Conservation (phyloP, 2,888 invertebrate genomes). For the Macaria notata region DNA sequence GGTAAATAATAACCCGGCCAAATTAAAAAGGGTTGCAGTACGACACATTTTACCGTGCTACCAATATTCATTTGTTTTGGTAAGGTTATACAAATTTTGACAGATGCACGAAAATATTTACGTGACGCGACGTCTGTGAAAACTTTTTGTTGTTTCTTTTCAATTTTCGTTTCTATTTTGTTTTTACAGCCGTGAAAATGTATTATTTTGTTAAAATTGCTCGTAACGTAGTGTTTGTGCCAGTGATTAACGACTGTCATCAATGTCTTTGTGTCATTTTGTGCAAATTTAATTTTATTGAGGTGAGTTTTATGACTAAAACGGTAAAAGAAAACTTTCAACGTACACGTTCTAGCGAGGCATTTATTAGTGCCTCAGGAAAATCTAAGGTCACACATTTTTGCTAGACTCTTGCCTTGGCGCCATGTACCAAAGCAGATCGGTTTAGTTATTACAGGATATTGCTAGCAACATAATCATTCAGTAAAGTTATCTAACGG, state of each 20-base stretch:
- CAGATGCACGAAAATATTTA: conserved; percentile 70
- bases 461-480: conserved; percentile 9
- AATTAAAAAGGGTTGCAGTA: conserved; percentile 38
- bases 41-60: conserved; percentile 15
- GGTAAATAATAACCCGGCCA: conserved; percentile 29
- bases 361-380: too few relatives aligned
- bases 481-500: conserved; percentile 12
- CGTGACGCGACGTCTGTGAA: conserved; percentile 45
- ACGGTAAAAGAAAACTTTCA: too few relatives aligned
- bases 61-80: conserved; percentile 32
- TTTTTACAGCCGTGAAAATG: background rate
- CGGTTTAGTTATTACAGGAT: conserved; percentile 6
- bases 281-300: conserved; percentile 8
- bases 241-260: conserved; percentile 1
- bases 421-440: too few relatives aligned
- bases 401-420: too few relatives aligned
- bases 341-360: too few relatives aligned
- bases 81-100: conserved; percentile 63
- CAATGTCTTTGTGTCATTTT: conserved; percentile 5
- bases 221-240: conserved; percentile 5
- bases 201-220: background rate
- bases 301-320: conserved; percentile 4
- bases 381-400: too few relatives aligned
- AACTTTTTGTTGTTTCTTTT: conserved; percentile 21
- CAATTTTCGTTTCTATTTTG: conserved; percentile 10